Base-by-base conservation (phyloP, 2,797 vertebrate genomes). In the Luscinia luscinia region DNA sequence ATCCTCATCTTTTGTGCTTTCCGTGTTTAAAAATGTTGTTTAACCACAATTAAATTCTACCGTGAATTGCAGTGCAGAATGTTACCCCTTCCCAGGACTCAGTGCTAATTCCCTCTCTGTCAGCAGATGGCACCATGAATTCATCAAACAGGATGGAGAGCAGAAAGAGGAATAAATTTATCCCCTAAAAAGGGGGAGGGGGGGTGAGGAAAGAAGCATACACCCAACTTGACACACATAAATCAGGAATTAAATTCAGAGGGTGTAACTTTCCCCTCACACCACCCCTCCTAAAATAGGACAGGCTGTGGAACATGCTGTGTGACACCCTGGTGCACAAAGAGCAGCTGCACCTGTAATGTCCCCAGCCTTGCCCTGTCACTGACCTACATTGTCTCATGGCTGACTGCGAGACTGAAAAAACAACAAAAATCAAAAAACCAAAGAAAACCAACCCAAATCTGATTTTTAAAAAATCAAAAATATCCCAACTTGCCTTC, bases 61-160 rank as follows among this genome's bases (percentile, higher is more conserved):
- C 66, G 72, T 66, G 4, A 67, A 89, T 32, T 21, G 11, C 7
- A 27, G 27, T 4, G 48, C 59, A 61, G 67, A 72, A 57, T n/a
- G 21, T 6, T 17, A 21, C 15, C 15, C 23, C 15, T 2, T 1
- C 23, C 4, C 32, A 48, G 40, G 43, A 26, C 14, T 32, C 24
- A 1, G 41, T 34, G 52, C 15, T 55, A 93, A 84, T 94, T 69
- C 92, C 49, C 16, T 8, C 21, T 55, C 12, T 32, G 30, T 27
- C 98, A 93, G 95, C 96, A 98, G 98, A 97, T 98, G 98, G 97
- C 97, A 92, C 96, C 96, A 82, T 82, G 84, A 94, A 96, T 81
- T 96, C 97, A 41, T 90, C 78, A 84, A 97, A 97, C 52, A 61
- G 40, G 38, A 40, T 17, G 9, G 17, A 84, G 49, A 70, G 41